phyloP scores from a whole-genome alignment of 35 echinoderm and acorn worm species.

The Hemicentrotus pulcherrimus region DNA sequence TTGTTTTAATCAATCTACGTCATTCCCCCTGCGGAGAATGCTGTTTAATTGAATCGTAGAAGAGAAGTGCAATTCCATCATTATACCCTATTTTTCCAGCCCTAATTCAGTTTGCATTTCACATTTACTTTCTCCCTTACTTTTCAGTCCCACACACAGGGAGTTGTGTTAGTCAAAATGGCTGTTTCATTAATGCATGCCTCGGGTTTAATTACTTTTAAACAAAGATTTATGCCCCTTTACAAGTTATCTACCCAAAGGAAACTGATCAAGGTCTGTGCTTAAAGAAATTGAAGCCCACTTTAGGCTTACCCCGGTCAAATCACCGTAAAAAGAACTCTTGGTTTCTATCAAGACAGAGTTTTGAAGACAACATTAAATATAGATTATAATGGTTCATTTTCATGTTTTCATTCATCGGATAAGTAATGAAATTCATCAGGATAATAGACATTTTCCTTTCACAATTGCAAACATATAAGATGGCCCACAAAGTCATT shows the following conservation, averaged over 20 bases:
- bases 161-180: slow-evolving; percentile 35
- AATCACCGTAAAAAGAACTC: background rate
- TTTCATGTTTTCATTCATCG: background rate
- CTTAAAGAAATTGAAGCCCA: background rate
- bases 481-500: too few relatives aligned
- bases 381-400: background rate
- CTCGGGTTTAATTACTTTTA: slow-evolving; percentile 25
- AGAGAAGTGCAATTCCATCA: slow-evolving; percentile 15
- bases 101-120: background rate
- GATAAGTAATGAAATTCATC: too few relatives aligned
- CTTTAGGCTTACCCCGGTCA: background rate
- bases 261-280: slow-evolving; percentile 1
- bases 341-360: background rate
- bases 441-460: too few relatives aligned
- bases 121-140: slow-evolving; percentile 21
- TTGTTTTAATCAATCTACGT: slow-evolving; percentile 37
- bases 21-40: background rate
- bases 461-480: too few relatives aligned
- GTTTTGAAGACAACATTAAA: background rate
- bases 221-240: background rate
- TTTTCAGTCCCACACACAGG: background rate
- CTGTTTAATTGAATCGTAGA: slow-evolving; percentile 5
- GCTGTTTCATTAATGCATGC: slow-evolving; percentile 37
- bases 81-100: background rate
- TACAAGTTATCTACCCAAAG: background rate